phyloP scores from a whole-genome alignment of 2,113 vertebrate genomes.

The Ovis aries region ARS-UI_Ramb_v3.0 NC_056075.1:17008001-17008500 shows the following conservation, averaged over 20 bases:
- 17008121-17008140: not conserved
- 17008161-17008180: not conserved
- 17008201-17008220: not conserved
- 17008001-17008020: not conserved
- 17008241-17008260: not conserved
- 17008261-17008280: not conserved
- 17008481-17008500: no score
- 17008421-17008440: not conserved
- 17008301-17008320: not conserved
- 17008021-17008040: not conserved
- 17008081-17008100: not conserved
- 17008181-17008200: not conserved
- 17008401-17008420: not conserved
- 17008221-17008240: not conserved
- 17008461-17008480: no score
- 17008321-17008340: not conserved
- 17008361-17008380: not conserved
- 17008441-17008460: not conserved
- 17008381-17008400: not conserved
- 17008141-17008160: not conserved
- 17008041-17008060: not conserved
- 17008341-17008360: not conserved
- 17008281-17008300: not conserved
- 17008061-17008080: not conserved
- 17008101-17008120: not conserved